Evolutionary conservation across 2,888 invertebrate genomes (phyloP).

Genomic region (Nesidiocoris tenuis): DNA sequence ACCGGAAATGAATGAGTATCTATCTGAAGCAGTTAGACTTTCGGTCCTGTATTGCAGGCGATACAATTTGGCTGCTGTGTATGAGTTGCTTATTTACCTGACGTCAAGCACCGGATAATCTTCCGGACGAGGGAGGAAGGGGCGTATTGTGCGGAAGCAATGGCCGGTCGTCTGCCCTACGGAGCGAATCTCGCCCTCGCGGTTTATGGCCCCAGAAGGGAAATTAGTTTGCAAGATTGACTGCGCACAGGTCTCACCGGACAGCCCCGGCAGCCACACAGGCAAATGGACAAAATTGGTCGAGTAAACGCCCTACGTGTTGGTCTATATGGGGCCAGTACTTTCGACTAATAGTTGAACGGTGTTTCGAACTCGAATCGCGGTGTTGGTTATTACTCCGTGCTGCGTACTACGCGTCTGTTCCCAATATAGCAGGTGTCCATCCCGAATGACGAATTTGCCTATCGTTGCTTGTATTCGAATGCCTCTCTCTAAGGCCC

Average conservation of each 20-base stretch:
- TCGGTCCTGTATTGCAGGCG: too few species aligned
- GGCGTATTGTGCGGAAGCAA: slow-evolving; percentile 22
- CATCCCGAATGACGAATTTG: too few species aligned
- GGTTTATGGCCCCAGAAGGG: slow-evolving; percentile 29
- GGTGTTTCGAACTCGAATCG: not conserved
- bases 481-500: not conserved
- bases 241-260: slow-evolving; percentile 3
- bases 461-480: too few species aligned
- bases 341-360: not conserved
- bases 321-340: not conserved
- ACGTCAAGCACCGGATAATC: slow-evolving; percentile 9
- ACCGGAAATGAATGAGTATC: too few species aligned
- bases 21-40: too few species aligned
- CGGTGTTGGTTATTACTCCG: not conserved
- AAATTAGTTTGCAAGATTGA: slow-evolving; percentile 30
- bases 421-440: too few species aligned
- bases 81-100: not conserved
- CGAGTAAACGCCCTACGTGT: not conserved
- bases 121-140: not conserved
- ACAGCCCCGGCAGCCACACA: too few species aligned
- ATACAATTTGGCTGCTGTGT: too few species aligned
- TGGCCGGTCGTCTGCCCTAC: not conserved
- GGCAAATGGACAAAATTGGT: not conserved
- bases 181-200: slow-evolving; percentile 5
- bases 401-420: too few species aligned